Conservation (phyloP, 53 echinoderm and acorn worm species). For the Antedon mediterranea region DNA sequence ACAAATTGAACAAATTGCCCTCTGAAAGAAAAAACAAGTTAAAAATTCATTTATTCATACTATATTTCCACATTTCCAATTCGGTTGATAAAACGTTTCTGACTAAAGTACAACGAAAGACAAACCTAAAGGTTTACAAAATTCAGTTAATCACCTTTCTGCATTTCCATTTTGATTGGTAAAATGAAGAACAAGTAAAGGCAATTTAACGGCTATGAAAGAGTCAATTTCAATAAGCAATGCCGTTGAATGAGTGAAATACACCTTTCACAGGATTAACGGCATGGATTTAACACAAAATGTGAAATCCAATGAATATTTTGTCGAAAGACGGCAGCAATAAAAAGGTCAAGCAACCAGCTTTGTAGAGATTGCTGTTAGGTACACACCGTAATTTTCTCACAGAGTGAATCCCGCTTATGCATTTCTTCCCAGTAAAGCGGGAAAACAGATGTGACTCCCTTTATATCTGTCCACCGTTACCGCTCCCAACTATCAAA, state of each 20-base stretch:
- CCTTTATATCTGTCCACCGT: neutral
- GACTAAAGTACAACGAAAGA: too few species aligned
- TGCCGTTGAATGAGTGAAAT: neutral
- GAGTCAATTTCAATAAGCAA: neutral
- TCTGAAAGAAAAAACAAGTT: conserved; percentile 25
- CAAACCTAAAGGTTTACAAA: neutral
- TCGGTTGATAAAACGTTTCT: too few species aligned
- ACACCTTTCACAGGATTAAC: neutral
- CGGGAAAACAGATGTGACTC: neutral
- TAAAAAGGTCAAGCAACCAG: neutral
- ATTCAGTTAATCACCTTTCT: neutral
- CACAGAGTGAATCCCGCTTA: neutral
- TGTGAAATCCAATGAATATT: neutral
- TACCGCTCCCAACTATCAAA: neutral
- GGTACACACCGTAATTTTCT: neutral
- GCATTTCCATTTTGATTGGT: neutral
- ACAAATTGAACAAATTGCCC: conserved; percentile 87
- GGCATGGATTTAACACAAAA: neutral
- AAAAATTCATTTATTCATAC: too few species aligned
- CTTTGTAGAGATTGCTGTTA: neutral
- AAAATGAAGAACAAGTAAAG: neutral
- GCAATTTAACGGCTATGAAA: neutral
- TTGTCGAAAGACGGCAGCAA: neutral
- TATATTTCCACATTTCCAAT: too few species aligned
- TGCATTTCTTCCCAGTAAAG: neutral